Base-by-base conservation (phyloP, 2,113 vertebrate species). In the Mohoua ochrocephala region DNA sequence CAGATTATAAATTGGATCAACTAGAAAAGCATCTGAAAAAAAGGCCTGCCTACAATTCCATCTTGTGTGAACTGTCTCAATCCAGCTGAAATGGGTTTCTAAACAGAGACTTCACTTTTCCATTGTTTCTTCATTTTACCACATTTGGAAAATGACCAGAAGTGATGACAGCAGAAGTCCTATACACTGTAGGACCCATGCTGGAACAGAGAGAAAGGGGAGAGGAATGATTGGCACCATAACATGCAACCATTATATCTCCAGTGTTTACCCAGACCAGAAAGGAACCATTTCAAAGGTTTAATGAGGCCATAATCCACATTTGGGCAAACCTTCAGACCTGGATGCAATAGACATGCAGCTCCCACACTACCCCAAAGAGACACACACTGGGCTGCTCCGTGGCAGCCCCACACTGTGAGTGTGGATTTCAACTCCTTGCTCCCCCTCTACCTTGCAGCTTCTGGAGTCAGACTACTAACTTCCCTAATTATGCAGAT, bases 1-100 rank as follows among this genome's bases (percentile, higher is more conserved):
- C 57, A 95, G 77, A 94, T 95, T 96, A 96, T 92, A 96, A 96
- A 96, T 74, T 95, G 95, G 93, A 97, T 96, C 59, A 81, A 88
- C 85, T 68, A 94, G 76, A 81, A 96, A 94, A 94, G 79, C 80
- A 84, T 93, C 83, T 86, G 59, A 93, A 91, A 95, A 93, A 96
- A 96, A 71, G 89, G 79, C 33, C 80, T 81, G 86, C 57, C 56
- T 91, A 59, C 35, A 52, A 75, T 89, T 89, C 53, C 20, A 16
- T 94, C 83, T 87, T 93, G 80, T 92, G 65, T 73, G 83, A 87
- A 81, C 80, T n/a, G 45, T 60, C 80, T 94, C 80, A 44, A 65
- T 87, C 91, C 61, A 89, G 83, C 35, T 75, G 47, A 96, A 93
- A 27, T 47, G 7, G 41, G 35, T 86, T 94, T 92, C 61, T 89